phyloP scores from a whole-genome alignment of 2,888 invertebrate species.

The Pyrocoelia pectoralis region DNA sequence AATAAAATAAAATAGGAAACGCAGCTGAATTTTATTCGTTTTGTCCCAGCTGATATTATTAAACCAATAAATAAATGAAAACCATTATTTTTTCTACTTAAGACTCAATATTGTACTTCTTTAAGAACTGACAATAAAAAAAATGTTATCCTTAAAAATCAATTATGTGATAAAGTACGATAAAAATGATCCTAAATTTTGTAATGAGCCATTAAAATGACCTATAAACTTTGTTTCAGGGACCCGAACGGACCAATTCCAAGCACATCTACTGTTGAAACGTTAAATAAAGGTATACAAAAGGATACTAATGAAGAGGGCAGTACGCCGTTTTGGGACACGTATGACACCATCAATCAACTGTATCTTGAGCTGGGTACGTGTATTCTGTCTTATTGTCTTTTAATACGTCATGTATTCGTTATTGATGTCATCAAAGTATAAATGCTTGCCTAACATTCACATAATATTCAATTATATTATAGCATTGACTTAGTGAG shows the following conservation, averaged over 20 bases:
- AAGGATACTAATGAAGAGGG: slow-evolving; percentile 54
- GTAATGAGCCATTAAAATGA: too few relatives aligned
- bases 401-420: not conserved
- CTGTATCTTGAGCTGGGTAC: slow-evolving; percentile 82
- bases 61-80: slow-evolving; percentile 15
- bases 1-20: slow-evolving; percentile 23
- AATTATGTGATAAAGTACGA: too few relatives aligned
- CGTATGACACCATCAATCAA: slow-evolving; percentile 90
- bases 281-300: slow-evolving; percentile 44
- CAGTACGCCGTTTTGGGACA: slow-evolving; percentile 84
- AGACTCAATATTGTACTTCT: not conserved
- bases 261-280: slow-evolving; percentile 51
- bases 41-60: slow-evolving; percentile 12
- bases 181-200: too few relatives aligned
- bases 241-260: slow-evolving; percentile 70
- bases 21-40: slow-evolving; percentile 16
- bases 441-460: not conserved
- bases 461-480: too few relatives aligned
- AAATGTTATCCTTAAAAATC: too few relatives aligned
- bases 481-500: too few relatives aligned
- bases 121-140: not conserved
- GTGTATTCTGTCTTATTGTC: not conserved
- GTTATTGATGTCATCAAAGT: not conserved
- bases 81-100: slow-evolving; percentile 5
- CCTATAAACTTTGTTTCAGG: slow-evolving; percentile 59